These are phyloP conservation scores for Ictalurus furcatus DNA, from an alignment of 2,113 vertebrate species.

Conservation along the genomic window DNA sequence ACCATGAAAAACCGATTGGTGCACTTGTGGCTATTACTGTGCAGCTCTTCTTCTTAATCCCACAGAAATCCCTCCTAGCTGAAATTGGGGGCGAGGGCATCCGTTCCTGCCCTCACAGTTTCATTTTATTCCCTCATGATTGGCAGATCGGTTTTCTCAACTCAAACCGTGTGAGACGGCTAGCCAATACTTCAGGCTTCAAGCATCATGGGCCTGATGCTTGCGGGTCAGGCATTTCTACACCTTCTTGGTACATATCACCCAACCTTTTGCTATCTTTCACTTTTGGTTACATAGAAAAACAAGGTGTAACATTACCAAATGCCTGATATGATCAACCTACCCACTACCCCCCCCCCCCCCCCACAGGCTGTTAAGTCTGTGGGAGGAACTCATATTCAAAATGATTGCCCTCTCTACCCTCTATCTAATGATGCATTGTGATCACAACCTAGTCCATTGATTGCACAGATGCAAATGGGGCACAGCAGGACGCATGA, in stretches of 20 bases:
- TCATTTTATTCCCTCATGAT: slow-evolving; percentile 28
- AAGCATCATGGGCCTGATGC: not conserved
- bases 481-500: slow-evolving; percentile 14
- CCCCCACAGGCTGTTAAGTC: not conserved
- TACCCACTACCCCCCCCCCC: not conserved
- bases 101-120: slow-evolving; percentile 12
- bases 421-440: slow-evolving; percentile 42
- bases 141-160: slow-evolving; percentile 23
- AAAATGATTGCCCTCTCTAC: slow-evolving; percentile 19
- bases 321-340: not conserved
- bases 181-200: not conserved
- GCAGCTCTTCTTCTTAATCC: slow-evolving; percentile 27
- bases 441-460: slow-evolving; percentile 41
- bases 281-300: not conserved
- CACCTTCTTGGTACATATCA: not conserved
- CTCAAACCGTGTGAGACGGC: not conserved
- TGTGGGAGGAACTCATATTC: slow-evolving; percentile 25
- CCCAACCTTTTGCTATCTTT: not conserved
- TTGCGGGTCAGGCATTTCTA: not conserved
- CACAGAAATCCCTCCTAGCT: slow-evolving; percentile 27
- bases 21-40: slow-evolving; percentile 34
- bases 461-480: slow-evolving; percentile 45
- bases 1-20: slow-evolving; percentile 42
- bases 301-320: not conserved
- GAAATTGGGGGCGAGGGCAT: slow-evolving; percentile 39